Conservation (phyloP, 2,113 vertebrate genomes). For the Terrapene triunguis region DNA sequence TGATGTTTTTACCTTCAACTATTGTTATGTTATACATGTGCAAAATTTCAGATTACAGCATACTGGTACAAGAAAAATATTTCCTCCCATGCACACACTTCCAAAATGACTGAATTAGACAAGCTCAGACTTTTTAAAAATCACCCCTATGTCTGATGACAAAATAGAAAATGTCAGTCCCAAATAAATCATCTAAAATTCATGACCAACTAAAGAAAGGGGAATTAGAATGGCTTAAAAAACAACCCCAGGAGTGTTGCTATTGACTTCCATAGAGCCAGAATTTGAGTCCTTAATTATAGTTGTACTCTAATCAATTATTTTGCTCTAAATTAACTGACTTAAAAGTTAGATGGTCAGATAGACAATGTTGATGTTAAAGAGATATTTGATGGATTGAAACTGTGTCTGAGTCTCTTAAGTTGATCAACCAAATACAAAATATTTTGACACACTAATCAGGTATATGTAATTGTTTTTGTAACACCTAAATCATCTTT, state of each 20-base stretch:
- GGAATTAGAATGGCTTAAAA: not conserved
- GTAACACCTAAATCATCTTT: not conserved
- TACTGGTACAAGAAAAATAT: rapidly evolving
- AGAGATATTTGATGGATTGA: not conserved
- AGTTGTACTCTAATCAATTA: not conserved
- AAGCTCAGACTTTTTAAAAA: not conserved
- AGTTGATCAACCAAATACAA: not conserved
- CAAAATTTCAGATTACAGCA: not conserved
- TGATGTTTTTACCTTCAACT: not conserved
- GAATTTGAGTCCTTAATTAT: not conserved
- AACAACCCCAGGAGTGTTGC: not conserved
- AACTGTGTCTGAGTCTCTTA: not conserved
- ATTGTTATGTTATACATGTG: not conserved
- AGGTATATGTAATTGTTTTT: not conserved
- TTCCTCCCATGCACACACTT: not conserved
- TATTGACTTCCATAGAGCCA: not conserved
- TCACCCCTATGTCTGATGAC: not conserved
- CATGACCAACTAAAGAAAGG: not conserved
- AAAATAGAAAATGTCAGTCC: not conserved
- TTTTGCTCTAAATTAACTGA: not conserved
- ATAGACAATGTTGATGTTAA: not conserved
- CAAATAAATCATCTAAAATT: not conserved
- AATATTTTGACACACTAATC: not conserved
- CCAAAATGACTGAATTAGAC: not conserved
- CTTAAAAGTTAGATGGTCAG: not conserved